A percentile compares a stretch with the other conserved stretches of the same genome.
Evolutionary conservation across 2,113 vertebrate genomes (phyloP).

Genomic region (Cyphomyrus plagiostoma): DNA sequence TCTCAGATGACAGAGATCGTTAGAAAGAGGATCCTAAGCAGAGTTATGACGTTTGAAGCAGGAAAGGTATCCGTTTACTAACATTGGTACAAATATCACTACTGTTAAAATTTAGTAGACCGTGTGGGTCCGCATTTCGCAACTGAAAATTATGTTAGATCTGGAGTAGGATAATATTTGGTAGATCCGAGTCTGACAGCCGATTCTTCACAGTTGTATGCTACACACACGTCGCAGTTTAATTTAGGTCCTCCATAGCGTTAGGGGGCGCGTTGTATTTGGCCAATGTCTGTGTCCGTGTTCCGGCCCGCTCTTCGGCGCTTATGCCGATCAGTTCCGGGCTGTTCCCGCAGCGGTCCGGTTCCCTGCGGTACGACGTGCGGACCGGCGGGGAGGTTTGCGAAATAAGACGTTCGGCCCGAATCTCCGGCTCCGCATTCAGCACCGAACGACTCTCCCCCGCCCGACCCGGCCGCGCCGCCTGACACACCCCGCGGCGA

Average conservation of each 20-base stretch:
- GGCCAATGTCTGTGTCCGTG: background rate
- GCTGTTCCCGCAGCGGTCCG: background rate
- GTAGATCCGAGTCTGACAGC: background rate
- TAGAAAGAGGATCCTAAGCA: background rate
- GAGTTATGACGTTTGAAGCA: background rate
- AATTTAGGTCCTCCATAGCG: background rate
- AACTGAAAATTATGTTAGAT: background rate
- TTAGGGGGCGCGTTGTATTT: background rate
- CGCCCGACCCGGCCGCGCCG: background rate
- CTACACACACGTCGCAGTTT: background rate
- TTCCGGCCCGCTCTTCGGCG: constrained; percentile 7
- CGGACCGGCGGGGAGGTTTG: background rate
- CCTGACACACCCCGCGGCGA: background rate
- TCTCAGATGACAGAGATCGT: background rate
- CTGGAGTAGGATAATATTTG: background rate
- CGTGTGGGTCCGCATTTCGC: background rate
- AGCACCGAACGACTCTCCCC: background rate
- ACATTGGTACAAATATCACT: background rate
- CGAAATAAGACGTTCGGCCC: background rate
- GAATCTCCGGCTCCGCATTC: background rate
- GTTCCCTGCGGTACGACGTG: constrained; percentile 3
- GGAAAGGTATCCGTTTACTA: background rate
- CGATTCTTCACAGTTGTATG: background rate
- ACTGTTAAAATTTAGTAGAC: background rate
- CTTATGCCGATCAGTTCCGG: background rate